Conservation (phyloP, 2,113 vertebrate genomes). For the Microtus pennsylvanicus region DNA sequence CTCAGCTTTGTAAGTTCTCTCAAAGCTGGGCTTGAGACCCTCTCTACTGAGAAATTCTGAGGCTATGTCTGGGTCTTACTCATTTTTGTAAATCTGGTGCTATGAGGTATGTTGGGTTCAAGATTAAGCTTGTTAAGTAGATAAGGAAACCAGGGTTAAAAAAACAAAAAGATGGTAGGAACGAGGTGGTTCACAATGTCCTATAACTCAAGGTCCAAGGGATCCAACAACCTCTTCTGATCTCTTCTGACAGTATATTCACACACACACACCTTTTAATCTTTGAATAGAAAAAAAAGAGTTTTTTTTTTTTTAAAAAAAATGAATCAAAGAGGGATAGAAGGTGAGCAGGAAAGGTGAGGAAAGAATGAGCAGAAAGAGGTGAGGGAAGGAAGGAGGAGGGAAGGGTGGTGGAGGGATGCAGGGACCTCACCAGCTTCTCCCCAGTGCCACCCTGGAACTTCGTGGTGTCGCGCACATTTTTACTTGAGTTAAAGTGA, state of each 20-base stretch:
- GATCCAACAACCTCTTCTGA: neutral
- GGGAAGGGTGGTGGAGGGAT: rapidly evolving
- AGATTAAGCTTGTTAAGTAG: neutral
- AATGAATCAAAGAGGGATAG: neutral
- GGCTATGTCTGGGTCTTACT: neutral
- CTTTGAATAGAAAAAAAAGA: neutral
- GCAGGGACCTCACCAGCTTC: neutral
- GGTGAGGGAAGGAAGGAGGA: no score
- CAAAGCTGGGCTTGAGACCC: neutral
- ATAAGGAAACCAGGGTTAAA: neutral
- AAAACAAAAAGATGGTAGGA: neutral
- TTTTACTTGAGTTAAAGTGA: neutral
- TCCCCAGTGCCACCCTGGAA: neutral
- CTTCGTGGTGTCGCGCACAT: no score
- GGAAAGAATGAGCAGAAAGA: neutral
- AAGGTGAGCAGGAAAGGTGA: neutral
- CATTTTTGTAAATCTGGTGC: no score
- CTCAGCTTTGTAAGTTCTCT: no score
- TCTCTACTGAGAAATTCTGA: neutral
- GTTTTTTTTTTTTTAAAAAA: no score
- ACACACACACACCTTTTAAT: neutral
- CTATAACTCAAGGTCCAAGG: neutral
- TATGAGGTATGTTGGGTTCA: neutral
- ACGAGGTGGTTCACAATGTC: no score
- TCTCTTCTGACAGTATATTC: neutral